Evolutionary conservation across 2,113 vertebrate genomes (phyloP).

Genomic region (Istiophorus platypterus): DNA sequence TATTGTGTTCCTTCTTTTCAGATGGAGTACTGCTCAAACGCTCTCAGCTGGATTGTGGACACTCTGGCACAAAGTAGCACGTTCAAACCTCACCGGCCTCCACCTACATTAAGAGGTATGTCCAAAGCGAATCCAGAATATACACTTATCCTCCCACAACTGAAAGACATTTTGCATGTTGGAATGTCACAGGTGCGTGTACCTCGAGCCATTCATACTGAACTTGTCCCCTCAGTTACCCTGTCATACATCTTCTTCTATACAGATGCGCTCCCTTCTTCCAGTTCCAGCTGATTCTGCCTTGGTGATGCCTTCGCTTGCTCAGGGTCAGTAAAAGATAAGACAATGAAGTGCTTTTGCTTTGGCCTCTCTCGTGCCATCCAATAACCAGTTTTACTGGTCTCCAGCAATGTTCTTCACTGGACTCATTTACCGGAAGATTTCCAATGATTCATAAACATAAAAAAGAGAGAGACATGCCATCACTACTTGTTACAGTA

Average conservation of each 20-base stretch:
- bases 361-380: not conserved
- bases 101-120: conserved; percentile 79
- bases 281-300: conserved; percentile 47
- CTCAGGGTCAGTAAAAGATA: conserved; percentile 5
- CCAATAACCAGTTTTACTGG: not conserved
- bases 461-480: not conserved
- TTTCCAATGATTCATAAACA: not conserved
- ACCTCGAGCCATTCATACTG: not conserved
- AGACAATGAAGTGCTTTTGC: not conserved
- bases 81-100: conserved; percentile 76
- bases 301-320: not conserved
- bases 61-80: conserved; percentile 82
- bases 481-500: conserved; percentile 1
- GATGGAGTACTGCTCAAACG: conserved; percentile 88
- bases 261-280: conserved; percentile 55
- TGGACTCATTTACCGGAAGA: conserved; percentile 11
- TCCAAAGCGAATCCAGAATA: not conserved
- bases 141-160: not conserved
- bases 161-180: not conserved
- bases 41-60: conserved; percentile 89
- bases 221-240: not conserved
- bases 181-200: not conserved
- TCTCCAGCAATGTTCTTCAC: not conserved
- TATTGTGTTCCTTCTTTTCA: conserved; percentile 53
- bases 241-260: not conserved